These are phyloP conservation scores for Montifringilla adamsi DNA, from an alignment of 2,113 vertebrate species.

Conservation along the genomic window DNA sequence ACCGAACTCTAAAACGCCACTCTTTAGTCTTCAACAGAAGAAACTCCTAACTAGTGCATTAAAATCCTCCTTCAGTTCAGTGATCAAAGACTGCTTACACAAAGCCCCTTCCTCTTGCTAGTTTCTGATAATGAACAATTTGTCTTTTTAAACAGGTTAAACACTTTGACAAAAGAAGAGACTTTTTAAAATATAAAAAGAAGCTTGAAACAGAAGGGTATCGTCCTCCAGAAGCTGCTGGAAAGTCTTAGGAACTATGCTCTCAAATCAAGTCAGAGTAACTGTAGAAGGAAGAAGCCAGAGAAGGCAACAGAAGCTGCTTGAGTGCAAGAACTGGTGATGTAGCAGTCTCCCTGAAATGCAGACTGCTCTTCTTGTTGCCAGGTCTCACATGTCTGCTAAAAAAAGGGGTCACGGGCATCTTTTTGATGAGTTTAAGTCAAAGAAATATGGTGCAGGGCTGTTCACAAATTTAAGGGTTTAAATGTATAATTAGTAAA, in stretches of 20 bases:
- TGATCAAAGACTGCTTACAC: background rate
- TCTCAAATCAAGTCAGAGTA: background rate
- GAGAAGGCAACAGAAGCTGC: background rate
- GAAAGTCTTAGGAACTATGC: slow-evolving; percentile 65
- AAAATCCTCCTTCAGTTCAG: background rate
- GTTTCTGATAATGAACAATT: background rate
- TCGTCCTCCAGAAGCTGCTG: slow-evolving; percentile 68
- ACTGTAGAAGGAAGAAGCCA: background rate
- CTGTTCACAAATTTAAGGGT: background rate
- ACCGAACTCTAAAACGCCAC: rapidly evolving
- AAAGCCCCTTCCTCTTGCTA: background rate
- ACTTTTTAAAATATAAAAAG: slow-evolving; percentile 91
- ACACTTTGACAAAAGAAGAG: slow-evolving; percentile 90
- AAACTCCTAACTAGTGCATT: background rate
- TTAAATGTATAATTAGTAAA: background rate
- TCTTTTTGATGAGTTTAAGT: background rate
- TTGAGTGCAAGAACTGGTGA: background rate
- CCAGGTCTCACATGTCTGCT: background rate
- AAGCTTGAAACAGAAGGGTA: slow-evolving; percentile 83
- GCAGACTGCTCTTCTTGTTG: background rate
- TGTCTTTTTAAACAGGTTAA: slow-evolving; percentile 82
- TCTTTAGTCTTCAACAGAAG: background rate
- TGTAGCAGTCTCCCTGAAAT: background rate
- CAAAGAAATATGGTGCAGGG: background rate
- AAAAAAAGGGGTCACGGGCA: background rate